Evolutionary conservation across 2,113 vertebrate species (phyloP).

Genomic region (Cyphomyrus plagiostoma): DNA sequence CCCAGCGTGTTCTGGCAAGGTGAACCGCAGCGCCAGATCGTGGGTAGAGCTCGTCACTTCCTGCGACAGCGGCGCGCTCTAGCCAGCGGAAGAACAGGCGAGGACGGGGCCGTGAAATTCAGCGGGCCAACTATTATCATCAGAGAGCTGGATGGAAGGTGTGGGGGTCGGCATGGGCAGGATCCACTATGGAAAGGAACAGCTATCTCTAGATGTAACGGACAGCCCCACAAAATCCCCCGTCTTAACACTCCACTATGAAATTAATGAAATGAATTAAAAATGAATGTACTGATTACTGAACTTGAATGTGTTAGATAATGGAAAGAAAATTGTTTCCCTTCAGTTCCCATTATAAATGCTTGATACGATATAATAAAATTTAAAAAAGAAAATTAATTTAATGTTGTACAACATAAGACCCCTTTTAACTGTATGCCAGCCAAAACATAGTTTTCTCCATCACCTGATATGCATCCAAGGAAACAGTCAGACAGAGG

Average conservation of each 20-base stretch:
- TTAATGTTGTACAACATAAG: neutral
- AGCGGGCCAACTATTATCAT: slow-evolving; percentile 67
- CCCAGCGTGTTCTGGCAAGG: neutral
- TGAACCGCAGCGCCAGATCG: slow-evolving; percentile 45
- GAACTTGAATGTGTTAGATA: neutral
- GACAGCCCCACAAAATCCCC: neutral
- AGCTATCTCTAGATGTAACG: neutral
- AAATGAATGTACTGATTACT: neutral
- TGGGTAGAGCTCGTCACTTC: slow-evolving; percentile 68
- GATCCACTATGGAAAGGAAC: neutral
- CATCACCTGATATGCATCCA: neutral
- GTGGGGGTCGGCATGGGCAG: slow-evolving; percentile 25
- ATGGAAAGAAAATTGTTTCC: slow-evolving; percentile 1
- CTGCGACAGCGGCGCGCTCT: slow-evolving; percentile 62
- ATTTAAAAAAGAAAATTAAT: neutral
- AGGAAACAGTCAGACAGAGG: neutral
- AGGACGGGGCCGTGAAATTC: slow-evolving; percentile 64
- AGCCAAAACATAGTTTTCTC: neutral
- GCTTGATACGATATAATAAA: neutral
- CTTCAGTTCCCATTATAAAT: neutral
- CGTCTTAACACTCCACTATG: neutral
- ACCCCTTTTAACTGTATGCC: neutral
- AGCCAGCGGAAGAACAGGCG: slow-evolving; percentile 52
- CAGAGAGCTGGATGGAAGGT: slow-evolving; percentile 46
- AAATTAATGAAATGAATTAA: neutral